Percentiles rank a stretch among this genome's conserved stretches.
phyloP scores from a whole-genome alignment of 2,797 vertebrate species.

The Petrocephalus schoutedeni region DNA sequence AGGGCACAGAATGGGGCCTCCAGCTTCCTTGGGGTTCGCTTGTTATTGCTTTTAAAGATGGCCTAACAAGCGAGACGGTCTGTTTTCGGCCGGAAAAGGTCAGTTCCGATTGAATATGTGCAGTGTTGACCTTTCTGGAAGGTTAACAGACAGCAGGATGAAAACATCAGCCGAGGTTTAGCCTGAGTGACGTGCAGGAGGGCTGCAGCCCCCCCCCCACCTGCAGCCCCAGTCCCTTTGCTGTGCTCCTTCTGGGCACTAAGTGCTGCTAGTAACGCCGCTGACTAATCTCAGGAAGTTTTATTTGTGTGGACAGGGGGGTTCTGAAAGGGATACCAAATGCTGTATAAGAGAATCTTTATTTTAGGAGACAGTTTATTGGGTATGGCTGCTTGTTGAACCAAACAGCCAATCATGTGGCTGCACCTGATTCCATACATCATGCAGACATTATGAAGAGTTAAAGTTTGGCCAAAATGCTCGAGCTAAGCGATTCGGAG shows the following conservation, averaged over 20 bases:
- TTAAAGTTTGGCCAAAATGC: background rate
- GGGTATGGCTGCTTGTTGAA: background rate
- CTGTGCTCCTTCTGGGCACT: background rate
- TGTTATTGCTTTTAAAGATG: constrained; percentile 9
- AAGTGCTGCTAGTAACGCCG: background rate
- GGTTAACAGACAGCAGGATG: background rate
- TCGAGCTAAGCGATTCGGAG: background rate
- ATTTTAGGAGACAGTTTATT: background rate
- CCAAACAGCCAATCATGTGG: background rate
- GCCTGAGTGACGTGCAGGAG: constrained; percentile 2
- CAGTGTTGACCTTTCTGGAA: background rate
- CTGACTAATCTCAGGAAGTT: background rate
- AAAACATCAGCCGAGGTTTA: background rate
- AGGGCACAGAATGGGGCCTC: background rate
- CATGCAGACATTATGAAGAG: background rate
- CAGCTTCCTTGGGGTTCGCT: background rate
- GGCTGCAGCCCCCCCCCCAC: no score
- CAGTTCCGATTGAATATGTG: constrained; percentile 11
- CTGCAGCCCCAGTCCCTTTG: background rate
- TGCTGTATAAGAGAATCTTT: background rate
- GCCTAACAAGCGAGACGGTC: constrained; percentile 18
- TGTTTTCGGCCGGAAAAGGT: constrained; percentile 9
- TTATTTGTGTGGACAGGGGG: background rate
- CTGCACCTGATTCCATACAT: background rate
- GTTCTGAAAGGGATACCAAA: background rate